These are phyloP conservation scores for Cricetomys ansorgei DNA, from an alignment of 2,113 vertebrate species.

Conservation along the genomic window DNA sequence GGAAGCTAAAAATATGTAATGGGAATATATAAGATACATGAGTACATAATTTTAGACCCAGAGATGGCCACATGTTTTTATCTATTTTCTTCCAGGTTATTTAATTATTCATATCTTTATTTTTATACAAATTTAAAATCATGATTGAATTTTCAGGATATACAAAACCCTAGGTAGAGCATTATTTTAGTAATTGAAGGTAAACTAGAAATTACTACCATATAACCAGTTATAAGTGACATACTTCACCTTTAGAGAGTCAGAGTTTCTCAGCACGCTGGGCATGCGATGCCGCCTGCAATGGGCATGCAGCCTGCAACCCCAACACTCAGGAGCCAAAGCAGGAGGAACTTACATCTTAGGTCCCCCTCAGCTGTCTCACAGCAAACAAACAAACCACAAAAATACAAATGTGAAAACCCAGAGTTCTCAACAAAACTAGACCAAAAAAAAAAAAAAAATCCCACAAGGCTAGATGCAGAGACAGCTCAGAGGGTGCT, in stretches of 20 bases:
- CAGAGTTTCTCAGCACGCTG: slow-evolving; percentile 24
- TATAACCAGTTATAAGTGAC: slow-evolving; percentile 4
- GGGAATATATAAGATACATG: neutral
- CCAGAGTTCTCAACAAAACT: neutral
- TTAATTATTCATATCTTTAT: slow-evolving; percentile 34
- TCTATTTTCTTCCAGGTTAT: slow-evolving; percentile 6
- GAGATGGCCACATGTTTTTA: slow-evolving; percentile 22
- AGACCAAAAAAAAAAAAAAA: neutral
- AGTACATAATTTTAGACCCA: slow-evolving; percentile 8
- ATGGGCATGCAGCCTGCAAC: too few relatives aligned
- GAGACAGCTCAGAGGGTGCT: neutral
- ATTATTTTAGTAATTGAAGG: neutral
- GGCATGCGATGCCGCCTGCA: neutral
- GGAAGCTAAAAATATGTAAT: neutral
- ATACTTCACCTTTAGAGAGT: slow-evolving; percentile 17
- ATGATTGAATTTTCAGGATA: slow-evolving; percentile 47
- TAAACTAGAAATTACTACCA: slow-evolving; percentile 42
- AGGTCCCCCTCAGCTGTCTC: neutral
- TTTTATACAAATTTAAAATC: slow-evolving; percentile 39
- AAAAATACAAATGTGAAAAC: neutral
- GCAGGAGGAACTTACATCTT: neutral
- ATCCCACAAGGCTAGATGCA: neutral
- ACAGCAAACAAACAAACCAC: neutral
- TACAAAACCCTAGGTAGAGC: neutral
- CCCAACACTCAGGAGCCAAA: neutral